Percentiles rank a stretch among this genome's conserved stretches.
Evolutionary conservation across 53 echinoderm and acorn worm genomes (phyloP).

Genomic region (Zoroaster sp.): DNA sequence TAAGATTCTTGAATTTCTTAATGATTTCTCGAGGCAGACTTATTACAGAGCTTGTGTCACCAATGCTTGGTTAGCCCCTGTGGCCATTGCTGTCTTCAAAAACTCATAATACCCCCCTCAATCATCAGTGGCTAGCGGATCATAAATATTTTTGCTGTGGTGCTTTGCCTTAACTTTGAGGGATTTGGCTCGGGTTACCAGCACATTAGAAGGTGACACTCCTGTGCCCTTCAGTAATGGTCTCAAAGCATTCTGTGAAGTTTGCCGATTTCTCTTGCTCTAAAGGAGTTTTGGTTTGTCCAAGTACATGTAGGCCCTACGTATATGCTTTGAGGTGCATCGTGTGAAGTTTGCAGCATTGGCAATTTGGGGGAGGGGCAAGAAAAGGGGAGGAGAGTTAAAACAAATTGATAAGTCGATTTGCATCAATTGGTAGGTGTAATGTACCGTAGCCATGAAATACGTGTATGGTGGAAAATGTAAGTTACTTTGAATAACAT

Average conservation of each 20-base stretch:
- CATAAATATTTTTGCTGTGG: constrained; percentile 63
- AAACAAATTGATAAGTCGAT: no score
- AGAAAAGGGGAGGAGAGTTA: no score
- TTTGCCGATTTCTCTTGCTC: neutral
- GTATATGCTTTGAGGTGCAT: neutral
- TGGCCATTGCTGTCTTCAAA: constrained; percentile 38
- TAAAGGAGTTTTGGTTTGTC: neutral
- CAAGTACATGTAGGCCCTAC: neutral
- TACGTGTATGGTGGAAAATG: no score
- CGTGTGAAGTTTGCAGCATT: no score
- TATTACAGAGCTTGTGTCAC: neutral
- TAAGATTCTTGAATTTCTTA: neutral
- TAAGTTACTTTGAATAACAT: no score
- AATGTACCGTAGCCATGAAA: no score
- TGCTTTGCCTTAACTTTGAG: constrained; percentile 57
- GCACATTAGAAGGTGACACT: constrained; percentile 57
- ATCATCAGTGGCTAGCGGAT: constrained; percentile 52
- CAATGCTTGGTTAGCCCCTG: neutral
- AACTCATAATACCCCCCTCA: constrained; percentile 48
- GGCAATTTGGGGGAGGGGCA: no score
- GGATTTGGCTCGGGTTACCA: constrained; percentile 56
- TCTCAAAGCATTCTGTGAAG: constrained; percentile 1
- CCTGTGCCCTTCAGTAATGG: constrained; percentile 24
- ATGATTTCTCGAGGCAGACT: constrained; percentile 35
- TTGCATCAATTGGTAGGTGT: no score